phyloP scores from a whole-genome alignment of 2,888 invertebrate genomes.

The Sinotaia quadrata region DNA sequence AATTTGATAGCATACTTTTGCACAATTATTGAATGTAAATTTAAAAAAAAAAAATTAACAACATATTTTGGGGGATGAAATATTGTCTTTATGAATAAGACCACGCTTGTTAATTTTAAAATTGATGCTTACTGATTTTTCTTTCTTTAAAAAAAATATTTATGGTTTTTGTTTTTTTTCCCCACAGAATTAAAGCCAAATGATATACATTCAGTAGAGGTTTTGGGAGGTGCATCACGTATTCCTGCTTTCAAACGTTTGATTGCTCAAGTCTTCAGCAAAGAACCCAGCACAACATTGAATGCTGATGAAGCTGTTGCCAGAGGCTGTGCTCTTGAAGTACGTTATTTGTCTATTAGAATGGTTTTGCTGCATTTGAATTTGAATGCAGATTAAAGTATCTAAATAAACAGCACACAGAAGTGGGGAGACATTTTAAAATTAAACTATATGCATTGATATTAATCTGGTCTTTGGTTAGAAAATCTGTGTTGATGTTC shows the following conservation, averaged over 20 bases:
- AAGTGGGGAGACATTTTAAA: no score
- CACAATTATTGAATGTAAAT: no score
- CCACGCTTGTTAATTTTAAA: background rate
- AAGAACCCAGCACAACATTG: constrained; percentile 91
- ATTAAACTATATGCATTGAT: no score
- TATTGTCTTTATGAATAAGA: background rate
- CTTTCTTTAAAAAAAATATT: background rate
- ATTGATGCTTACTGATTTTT: background rate
- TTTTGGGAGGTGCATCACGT: constrained; percentile 95
- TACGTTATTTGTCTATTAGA: constrained; percentile 33
- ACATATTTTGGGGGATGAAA: background rate
- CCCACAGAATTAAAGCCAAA: constrained; percentile 82
- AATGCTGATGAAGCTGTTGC: constrained; percentile 97
- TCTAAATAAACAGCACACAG: no score
- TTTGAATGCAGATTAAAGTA: no score
- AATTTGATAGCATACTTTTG: no score
- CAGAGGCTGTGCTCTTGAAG: constrained; percentile 90
- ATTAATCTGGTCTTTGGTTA: no score
- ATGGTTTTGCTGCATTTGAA: no score
- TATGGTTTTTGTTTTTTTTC: background rate
- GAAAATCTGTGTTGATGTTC: no score
- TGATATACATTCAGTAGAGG: constrained; percentile 94
- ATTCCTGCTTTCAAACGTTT: constrained; percentile 93
- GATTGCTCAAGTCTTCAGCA: constrained; percentile 87
- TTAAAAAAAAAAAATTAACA: no score